Evolutionary conservation across 2,888 invertebrate species (phyloP).

Genomic region (Aleiodes leptofemur): DNA sequence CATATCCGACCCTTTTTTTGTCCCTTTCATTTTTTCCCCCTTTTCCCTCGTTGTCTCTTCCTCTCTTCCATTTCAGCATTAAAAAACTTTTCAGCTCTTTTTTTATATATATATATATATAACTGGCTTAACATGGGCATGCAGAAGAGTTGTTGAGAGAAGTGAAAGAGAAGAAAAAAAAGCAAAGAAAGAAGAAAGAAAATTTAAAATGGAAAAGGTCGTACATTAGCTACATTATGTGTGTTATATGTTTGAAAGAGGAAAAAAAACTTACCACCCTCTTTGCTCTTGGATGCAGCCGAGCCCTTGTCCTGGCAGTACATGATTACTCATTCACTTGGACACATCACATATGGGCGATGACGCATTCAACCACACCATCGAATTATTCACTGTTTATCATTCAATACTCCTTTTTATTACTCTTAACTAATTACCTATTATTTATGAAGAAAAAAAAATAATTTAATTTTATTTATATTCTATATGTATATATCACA

Average conservation of each 20-base stretch:
- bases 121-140: background rate
- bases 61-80: background rate
- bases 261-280: slow-evolving; percentile 62
- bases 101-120: too few species aligned
- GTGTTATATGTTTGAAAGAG: slow-evolving; percentile 14
- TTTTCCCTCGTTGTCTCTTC: background rate
- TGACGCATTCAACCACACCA: slow-evolving; percentile 47
- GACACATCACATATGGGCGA: slow-evolving; percentile 70
- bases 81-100: slow-evolving; percentile 7
- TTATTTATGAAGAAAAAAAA: background rate
- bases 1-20: slow-evolving; percentile 51
- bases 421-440: background rate
- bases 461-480: slow-evolving; percentile 1
- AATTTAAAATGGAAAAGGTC: slow-evolving; percentile 11
- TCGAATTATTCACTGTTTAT: background rate
- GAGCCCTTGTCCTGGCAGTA: slow-evolving; percentile 73
- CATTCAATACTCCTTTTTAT: slow-evolving; percentile 7
- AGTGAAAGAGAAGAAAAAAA: slow-evolving; percentile 9
- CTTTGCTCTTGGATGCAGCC: slow-evolving; percentile 71
- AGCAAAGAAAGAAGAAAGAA: slow-evolving; percentile 8
- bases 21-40: slow-evolving; percentile 1
- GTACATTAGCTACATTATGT: too few species aligned
- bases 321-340: slow-evolving; percentile 72
- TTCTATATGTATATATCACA: slow-evolving; percentile 29
- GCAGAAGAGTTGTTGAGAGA: slow-evolving; percentile 29